Conservation (phyloP, 2,113 vertebrate species). For the Ochotona princeps region DNA sequence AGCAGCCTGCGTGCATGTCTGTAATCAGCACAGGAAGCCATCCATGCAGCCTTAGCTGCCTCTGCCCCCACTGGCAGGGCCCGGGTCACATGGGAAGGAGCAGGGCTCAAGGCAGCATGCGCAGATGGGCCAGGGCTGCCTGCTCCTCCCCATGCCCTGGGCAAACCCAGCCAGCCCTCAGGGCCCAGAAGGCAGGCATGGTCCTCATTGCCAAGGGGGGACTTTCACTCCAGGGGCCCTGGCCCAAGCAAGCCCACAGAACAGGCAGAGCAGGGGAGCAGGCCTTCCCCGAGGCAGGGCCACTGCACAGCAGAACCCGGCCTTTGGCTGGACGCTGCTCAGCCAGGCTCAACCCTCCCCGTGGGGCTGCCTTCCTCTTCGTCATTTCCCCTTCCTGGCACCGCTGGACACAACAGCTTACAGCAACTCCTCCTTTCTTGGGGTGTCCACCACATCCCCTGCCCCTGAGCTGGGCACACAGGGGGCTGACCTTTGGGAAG, state of each 20-base stretch:
- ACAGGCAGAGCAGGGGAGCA: neutral
- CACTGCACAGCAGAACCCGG: neutral
- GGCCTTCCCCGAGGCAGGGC: fast-evolving
- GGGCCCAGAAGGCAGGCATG: too few species aligned
- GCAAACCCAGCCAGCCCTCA: too few species aligned
- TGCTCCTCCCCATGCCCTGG: too few species aligned
- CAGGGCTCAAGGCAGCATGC: neutral
- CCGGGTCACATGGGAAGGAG: neutral
- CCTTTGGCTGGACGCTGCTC: fast-evolving
- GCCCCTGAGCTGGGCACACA: neutral
- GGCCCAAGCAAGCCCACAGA: too few species aligned
- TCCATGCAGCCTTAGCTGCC: neutral
- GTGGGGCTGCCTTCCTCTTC: conserved; percentile 32
- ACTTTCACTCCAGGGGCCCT: neutral
- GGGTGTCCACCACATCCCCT: fast-evolving
- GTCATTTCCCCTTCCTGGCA: conserved; percentile 4
- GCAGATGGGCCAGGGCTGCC: too few species aligned
- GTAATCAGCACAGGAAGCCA: neutral
- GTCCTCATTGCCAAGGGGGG: too few species aligned
- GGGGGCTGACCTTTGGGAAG: neutral
- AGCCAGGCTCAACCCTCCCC: neutral
- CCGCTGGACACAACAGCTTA: neutral
- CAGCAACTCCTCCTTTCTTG: fast-evolving
- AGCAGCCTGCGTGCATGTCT: too few species aligned
- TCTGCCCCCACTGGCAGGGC: fast-evolving